These are phyloP conservation scores for Myotis yumanensis DNA, from an alignment of 2,113 vertebrate species.

Conservation along the genomic window DNA sequence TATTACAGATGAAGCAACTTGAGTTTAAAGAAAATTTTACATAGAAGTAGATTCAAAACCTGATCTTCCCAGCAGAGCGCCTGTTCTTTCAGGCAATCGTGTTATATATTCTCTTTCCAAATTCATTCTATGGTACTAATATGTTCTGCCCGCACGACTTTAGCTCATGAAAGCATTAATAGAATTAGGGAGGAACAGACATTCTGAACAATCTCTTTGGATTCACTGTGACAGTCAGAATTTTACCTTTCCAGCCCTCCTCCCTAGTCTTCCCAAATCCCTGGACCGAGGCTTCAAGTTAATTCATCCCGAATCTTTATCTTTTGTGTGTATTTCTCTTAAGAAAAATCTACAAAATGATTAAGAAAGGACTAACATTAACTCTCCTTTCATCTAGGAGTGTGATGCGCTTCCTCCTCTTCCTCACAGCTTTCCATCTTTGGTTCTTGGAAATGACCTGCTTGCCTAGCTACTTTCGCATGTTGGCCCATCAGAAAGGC, in stretches of 20 bases:
- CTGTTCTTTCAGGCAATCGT: not conserved
- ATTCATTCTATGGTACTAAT: not conserved
- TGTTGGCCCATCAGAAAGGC: not conserved
- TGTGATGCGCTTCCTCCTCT: not conserved
- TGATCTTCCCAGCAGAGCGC: not conserved
- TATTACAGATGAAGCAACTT: not conserved
- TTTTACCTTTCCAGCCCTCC: not conserved
- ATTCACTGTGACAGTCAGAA: not conserved
- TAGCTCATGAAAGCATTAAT: not conserved
- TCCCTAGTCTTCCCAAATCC: not conserved
- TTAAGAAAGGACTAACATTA: not conserved
- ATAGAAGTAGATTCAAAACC: not conserved
- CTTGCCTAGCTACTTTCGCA: not conserved
- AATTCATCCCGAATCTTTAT: not conserved
- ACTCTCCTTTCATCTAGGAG: not conserved
- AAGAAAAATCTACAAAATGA: conserved; percentile 6
- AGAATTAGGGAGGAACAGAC: not conserved
- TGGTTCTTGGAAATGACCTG: not conserved
- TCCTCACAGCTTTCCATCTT: not conserved
- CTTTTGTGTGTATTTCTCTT: not conserved
- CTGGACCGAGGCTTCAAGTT: not conserved
- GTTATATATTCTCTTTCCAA: not conserved
- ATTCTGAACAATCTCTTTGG: not conserved
- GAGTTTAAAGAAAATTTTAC: not conserved
- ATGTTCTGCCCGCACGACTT: not conserved